Evolutionary conservation across 1,140 invertebrate species (phyloP).

Genomic region (Oryctes rhinoceros): DNA sequence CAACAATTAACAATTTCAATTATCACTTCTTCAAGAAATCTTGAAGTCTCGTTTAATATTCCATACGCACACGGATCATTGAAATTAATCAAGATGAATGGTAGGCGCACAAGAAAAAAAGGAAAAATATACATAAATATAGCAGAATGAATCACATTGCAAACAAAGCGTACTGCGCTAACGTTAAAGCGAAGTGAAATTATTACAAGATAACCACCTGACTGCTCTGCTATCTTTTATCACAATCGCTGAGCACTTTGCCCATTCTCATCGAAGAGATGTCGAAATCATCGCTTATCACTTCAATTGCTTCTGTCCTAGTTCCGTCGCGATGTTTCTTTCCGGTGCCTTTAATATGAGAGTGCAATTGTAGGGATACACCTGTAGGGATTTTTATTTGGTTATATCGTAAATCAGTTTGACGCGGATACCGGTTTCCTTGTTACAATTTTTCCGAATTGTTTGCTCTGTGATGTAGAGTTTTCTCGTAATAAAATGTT

Average conservation of each 20-base stretch:
- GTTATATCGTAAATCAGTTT: background rate
- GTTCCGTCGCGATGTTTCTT: background rate
- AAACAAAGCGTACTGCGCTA: too few relatives aligned
- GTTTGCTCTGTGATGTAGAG: too few relatives aligned
- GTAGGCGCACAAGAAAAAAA: too few relatives aligned
- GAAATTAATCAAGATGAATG: background rate
- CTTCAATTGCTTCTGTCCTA: background rate
- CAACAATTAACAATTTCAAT: too few relatives aligned
- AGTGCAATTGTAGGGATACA: background rate
- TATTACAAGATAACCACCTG: conserved; percentile 31
- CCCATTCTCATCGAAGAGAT: background rate
- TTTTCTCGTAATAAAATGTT: too few relatives aligned
- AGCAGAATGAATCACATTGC: too few relatives aligned
- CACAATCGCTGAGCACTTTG: background rate
- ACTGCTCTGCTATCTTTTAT: conserved; percentile 1
- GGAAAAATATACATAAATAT: too few relatives aligned
- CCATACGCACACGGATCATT: too few relatives aligned
- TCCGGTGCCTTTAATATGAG: conserved; percentile 4
- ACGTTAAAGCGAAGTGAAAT: background rate
- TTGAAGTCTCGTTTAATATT: too few relatives aligned
- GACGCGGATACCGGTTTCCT: background rate
- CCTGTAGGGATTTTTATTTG: conserved; percentile 8
- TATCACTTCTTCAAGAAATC: too few relatives aligned
- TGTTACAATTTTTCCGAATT: too few relatives aligned
- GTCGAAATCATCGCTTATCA: conserved; percentile 23